These are phyloP conservation scores for Pseudomyrmex flavicornis DNA, from an alignment of 1,140 invertebrate species.

Conservation along the genomic window DNA sequence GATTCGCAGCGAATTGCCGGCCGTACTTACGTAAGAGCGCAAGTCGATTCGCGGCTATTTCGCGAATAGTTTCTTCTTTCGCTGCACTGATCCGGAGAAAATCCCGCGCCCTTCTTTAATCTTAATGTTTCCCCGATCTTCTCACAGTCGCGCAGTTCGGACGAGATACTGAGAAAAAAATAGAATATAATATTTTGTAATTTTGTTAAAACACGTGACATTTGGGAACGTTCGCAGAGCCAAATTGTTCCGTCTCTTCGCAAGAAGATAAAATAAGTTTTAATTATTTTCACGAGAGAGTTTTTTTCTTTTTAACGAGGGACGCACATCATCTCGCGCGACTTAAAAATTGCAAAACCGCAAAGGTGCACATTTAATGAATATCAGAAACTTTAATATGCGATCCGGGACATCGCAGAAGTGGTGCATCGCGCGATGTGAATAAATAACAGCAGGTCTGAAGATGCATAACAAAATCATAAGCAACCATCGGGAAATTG, in stretches of 20 bases:
- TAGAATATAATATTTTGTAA: no score
- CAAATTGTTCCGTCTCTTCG: no score
- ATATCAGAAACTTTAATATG: neutral
- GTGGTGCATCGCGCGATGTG: neutral
- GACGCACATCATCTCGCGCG: neutral
- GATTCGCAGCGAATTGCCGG: slow-evolving; percentile 25
- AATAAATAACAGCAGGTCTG: neutral
- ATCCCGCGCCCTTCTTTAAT: neutral
- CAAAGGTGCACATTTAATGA: neutral
- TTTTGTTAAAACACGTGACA: no score
- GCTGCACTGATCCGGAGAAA: neutral
- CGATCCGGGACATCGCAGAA: neutral
- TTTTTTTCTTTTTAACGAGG: neutral
- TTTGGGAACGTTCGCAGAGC: no score
- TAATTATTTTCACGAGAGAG: neutral
- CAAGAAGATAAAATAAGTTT: no score
- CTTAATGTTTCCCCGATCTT: no score
- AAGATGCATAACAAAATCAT: slow-evolving; percentile 22
- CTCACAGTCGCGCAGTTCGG: no score
- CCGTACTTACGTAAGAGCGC: slow-evolving; percentile 17
- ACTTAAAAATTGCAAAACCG: neutral
- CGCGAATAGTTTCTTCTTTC: neutral
- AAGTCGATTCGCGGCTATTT: slow-evolving; percentile 23
- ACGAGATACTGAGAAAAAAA: neutral
- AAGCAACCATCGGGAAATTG: neutral